Evolutionary conservation across 2,113 vertebrate species (phyloP).

Genomic region (Xiphias gladius): DNA sequence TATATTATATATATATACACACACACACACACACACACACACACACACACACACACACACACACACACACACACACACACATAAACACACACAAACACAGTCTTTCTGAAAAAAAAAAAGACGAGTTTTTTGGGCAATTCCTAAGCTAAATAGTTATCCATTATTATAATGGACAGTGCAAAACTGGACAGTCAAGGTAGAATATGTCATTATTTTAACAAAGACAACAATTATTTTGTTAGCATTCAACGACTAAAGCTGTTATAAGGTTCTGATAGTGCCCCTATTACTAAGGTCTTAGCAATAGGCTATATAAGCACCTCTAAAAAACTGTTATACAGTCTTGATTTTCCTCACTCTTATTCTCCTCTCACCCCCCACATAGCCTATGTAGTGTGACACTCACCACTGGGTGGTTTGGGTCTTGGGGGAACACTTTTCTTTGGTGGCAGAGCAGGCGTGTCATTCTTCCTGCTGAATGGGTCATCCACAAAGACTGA

Average conservation of each 20-base stretch:
- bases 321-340: background rate
- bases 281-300: background rate
- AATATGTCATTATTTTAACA: background rate
- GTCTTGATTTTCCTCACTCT: background rate
- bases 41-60: too few relatives aligned
- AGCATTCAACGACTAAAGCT: background rate
- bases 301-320: background rate
- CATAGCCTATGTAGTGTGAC: background rate
- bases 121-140: background rate
- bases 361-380: too few relatives aligned
- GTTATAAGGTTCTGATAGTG: background rate
- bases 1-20: too few relatives aligned
- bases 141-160: background rate
- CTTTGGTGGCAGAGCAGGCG: conserved; percentile 95
- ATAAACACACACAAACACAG: background rate
- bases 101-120: background rate
- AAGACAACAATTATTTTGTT: background rate
- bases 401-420: conserved; percentile 96
- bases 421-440: conserved; percentile 94
- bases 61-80: background rate
- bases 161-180: background rate
- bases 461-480: conserved; percentile 93
- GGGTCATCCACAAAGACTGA: conserved; percentile 92
- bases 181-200: background rate
- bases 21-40: too few relatives aligned